Evolutionary conservation across 1,140 invertebrate species (phyloP).

Genomic region (Potamilus streckersoni): DNA sequence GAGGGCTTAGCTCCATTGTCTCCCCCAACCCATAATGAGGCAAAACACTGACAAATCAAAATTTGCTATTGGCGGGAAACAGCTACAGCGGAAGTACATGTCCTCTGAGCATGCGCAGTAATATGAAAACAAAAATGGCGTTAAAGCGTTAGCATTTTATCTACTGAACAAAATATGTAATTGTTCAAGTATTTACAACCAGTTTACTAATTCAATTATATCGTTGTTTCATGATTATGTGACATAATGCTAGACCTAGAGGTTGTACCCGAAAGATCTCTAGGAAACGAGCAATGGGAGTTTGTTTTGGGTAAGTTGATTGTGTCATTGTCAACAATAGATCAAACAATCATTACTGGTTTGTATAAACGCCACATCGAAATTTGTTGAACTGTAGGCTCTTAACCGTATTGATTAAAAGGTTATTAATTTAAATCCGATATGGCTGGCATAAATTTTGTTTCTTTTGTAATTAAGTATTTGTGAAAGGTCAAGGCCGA

Average conservation of each 20-base stretch:
- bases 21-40: too few species aligned
- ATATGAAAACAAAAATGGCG: conserved; percentile 36
- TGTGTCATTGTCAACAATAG: not conserved
- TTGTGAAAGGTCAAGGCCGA: too few species aligned
- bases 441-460: not conserved
- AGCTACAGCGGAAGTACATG: too few species aligned
- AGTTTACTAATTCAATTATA: not conserved
- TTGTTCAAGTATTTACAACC: not conserved
- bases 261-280: conserved; percentile 92
- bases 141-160: conserved; percentile 2
- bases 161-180: not conserved
- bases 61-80: too few species aligned
- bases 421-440: not conserved
- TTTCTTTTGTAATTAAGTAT: not conserved
- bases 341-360: not conserved
- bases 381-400: too few species aligned
- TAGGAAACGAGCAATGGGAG: conserved; percentile 97
- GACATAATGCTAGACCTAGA: conserved; percentile 92
- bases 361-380: too few species aligned
- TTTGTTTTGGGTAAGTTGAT: conserved; percentile 89
- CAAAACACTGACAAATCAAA: too few species aligned
- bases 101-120: conserved; percentile 18
- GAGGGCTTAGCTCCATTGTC: too few species aligned
- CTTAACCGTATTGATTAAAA: not conserved
- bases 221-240: conserved; percentile 14